phyloP scores from a whole-genome alignment of 2,113 vertebrate species.

The Machaerirhynchus nigripectus region DNA sequence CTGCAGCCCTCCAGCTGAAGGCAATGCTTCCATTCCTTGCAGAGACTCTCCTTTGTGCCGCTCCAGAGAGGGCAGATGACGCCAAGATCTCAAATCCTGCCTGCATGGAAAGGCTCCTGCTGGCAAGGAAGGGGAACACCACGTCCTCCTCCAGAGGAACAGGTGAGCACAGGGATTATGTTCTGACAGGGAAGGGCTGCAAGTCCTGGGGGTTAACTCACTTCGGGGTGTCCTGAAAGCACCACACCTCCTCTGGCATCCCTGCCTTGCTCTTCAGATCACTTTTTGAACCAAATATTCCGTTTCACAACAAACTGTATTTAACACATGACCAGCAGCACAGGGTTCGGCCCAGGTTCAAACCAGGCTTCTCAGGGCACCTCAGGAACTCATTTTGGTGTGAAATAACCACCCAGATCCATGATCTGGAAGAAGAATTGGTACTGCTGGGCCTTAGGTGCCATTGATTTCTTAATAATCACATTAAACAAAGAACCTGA shows the following conservation, averaged over 20 bases:
- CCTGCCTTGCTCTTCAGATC: background rate
- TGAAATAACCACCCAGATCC: rapidly evolving
- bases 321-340: background rate
- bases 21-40: background rate
- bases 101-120: background rate
- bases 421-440: rapidly evolving
- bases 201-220: background rate
- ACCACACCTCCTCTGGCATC: background rate
- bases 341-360: background rate
- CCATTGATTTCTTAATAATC: background rate
- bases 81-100: background rate
- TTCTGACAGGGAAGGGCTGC: background rate
- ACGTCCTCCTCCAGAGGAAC: background rate
- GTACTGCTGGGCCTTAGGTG: background rate
- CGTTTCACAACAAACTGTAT: background rate
- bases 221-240: background rate
- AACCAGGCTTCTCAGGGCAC: background rate
- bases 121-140: background rate
- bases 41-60: background rate
- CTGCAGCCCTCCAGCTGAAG: background rate
- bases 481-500: background rate
- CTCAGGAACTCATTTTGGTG: background rate
- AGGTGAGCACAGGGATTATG: background rate
- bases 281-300: background rate
- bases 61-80: background rate